Base-by-base conservation (phyloP, 2,797 vertebrate species). In the Sebastes elongatus region DNA sequence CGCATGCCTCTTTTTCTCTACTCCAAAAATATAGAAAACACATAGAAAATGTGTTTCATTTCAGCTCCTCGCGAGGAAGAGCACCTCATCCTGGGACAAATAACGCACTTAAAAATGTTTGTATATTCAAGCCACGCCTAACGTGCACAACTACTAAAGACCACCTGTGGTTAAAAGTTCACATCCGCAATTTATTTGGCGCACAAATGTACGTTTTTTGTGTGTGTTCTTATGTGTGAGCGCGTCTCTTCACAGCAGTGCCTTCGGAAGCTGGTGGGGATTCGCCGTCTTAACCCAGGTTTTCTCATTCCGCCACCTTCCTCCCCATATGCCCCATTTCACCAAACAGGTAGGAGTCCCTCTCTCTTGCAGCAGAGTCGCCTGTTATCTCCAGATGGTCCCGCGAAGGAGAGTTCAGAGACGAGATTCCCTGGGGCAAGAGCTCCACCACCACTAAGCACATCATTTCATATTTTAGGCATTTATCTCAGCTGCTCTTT, bases 311-410 rank as follows among this genome's bases (percentile, higher is more conserved):
- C 82, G 42, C 53, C 52, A 46, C 53, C 71, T 23, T 61, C 53
- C 74, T 78, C 70, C 53, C 78, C 83, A 61, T 76, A 75, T 76
- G 80, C 75, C 78, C 59, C 61, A 52, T 84, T 88, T 84, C 76
- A 78, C 49, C 67, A 63, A 76, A 76, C 76, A 90, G 87, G 69
- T 82, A 78, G 49, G 81, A 78, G 76, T 72, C 65, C 82, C 78
- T 91, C 63, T 27, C 22, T 80, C 38, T 55, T 46, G 16, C 82
- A 73, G 80, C 14, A 25, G 49, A 84, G 77, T 74, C 53, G 33
- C 53, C 80, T 22, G 72, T 85, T 85, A 84, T 83, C 86, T 92
- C 89, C 93, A 93, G 90, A 92, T 92, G 93, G 90, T 84, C 68
- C 5, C 3, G 59, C 53, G 53, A 86, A 89, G 79, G 89, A 83